phyloP scores from a whole-genome alignment of 2,888 invertebrate genomes.

The Campaea margaritaria region DNA sequence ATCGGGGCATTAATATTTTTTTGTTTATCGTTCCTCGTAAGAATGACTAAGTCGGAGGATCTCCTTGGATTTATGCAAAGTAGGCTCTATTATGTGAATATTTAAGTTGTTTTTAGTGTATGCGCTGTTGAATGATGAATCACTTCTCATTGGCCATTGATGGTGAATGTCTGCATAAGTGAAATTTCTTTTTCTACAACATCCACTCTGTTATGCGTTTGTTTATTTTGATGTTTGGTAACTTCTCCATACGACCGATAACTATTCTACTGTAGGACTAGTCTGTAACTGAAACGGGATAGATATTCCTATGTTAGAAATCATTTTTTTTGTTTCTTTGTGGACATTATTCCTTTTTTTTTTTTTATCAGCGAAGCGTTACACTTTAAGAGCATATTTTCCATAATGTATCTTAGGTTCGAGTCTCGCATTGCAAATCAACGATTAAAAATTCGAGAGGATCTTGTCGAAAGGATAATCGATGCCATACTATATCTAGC shows the following conservation, averaged over 20 bases:
- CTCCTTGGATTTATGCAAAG: slow-evolving; percentile 31
- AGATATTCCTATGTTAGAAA: no score
- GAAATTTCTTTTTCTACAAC: slow-evolving; percentile 37
- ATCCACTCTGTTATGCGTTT: slow-evolving; percentile 13
- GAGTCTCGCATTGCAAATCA: no score
- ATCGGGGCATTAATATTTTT: slow-evolving; percentile 32
- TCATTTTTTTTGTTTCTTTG: no score
- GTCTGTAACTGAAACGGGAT: no score
- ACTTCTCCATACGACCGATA: neutral
- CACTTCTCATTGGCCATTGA: slow-evolving; percentile 33
- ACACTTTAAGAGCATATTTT: no score
- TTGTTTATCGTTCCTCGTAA: slow-evolving; percentile 35
- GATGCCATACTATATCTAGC: no score
- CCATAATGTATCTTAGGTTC: no score
- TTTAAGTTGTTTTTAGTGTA: slow-evolving; percentile 31
- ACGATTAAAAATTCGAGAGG: no score
- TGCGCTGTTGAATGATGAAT: slow-evolving; percentile 37
- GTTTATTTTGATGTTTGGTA: slow-evolving; percentile 11
- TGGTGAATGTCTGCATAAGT: slow-evolving; percentile 38
- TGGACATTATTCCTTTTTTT: no score
- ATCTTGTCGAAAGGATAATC: no score
- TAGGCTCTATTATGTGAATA: slow-evolving; percentile 25
- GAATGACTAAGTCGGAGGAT: slow-evolving; percentile 27
- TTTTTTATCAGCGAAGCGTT: no score
- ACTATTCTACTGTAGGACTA: no score